These are phyloP conservation scores for Tenrec ecaudatus DNA, from an alignment of 2,113 vertebrate genomes.

Conservation along the genomic window DNA sequence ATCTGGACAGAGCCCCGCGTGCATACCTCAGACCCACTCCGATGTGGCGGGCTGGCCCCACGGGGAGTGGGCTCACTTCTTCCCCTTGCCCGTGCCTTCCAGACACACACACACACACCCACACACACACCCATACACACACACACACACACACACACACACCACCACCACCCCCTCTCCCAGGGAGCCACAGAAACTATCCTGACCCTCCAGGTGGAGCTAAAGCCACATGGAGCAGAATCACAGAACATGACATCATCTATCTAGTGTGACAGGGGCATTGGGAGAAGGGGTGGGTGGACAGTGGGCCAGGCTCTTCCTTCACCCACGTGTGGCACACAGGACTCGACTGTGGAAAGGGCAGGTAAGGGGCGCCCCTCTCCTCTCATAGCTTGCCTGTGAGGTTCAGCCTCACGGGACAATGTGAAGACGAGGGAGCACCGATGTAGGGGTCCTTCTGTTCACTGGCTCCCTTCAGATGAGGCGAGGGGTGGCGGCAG, in stretches of 20 bases:
- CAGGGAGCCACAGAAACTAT: not conserved
- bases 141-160: no score
- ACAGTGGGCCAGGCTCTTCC: not conserved
- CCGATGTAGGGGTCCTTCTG: not conserved
- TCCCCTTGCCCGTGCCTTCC: not conserved
- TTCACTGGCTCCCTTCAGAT: not conserved
- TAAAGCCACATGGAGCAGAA: not conserved
- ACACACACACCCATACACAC: not conserved
- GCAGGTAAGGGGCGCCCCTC: not conserved
- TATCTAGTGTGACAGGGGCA: not conserved
- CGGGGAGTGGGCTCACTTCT: not conserved
- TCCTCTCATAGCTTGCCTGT: not conserved
- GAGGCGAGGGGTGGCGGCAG: not conserved
- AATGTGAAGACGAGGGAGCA: not conserved
- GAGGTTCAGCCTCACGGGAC: not conserved
- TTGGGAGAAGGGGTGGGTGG: not conserved
- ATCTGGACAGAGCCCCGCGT: not conserved
- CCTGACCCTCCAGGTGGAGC: not conserved
- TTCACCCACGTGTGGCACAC: fast-evolving
- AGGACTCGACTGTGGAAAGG: not conserved
- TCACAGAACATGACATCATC: not conserved
- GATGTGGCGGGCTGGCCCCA: not conserved
- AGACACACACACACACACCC: not conserved
- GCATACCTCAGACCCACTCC: constrained; percentile 17
- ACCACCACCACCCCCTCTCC: not conserved